Evolutionary conservation across 2,113 vertebrate genomes (phyloP), one percentile per base, ranked within the genome.

Genomic region (Mesoclemmys tuberculata): DNA sequence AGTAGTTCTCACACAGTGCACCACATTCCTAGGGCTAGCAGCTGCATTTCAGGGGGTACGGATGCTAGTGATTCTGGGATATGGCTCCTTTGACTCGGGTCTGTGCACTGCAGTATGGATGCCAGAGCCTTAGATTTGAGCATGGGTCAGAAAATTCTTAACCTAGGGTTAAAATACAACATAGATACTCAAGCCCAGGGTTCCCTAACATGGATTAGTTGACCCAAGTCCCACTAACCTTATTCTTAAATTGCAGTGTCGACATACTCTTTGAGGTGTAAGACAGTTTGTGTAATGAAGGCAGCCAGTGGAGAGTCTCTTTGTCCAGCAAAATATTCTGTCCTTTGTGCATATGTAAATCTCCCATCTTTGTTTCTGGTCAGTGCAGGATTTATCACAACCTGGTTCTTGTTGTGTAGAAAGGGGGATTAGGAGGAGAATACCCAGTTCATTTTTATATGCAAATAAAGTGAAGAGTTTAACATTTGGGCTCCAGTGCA

Each of bases 401-500:
- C 2, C 1, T 84, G 27, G 1, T 77, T n/a, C 68, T 61, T 26
- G 87, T 26, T 11, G 3, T 58, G 38, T 51, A 85, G 75, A 92
- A 87, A n/a, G 3, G 91, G 90, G 18, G 48, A 71, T 80, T 61
- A 3, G n/a, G 35, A 71, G 38, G 68, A 22, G 38, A 74, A 74
- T 4, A 4, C 1, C 55, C 84, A 64, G 52, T 56, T 93, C 19
- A 14, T 88, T 87, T 54, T 92, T 38, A 41, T 92, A 52, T 89
- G 46, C 81, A 87, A 94, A 51, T 84, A 54, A 64, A 94, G 31
- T 48, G 85, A 82, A 92, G 94, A 94, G 26, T 49, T 84, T 46
- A 9, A 19, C 19, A 80, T 38, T 80, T 52, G 41, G 49, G 31
- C 38, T 19, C 27, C 52, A 85, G 24, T 7, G 44, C 24, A 54